phyloP scores from a whole-genome alignment of 2,888 invertebrate species.

The Phaonia tiefii region DNA sequence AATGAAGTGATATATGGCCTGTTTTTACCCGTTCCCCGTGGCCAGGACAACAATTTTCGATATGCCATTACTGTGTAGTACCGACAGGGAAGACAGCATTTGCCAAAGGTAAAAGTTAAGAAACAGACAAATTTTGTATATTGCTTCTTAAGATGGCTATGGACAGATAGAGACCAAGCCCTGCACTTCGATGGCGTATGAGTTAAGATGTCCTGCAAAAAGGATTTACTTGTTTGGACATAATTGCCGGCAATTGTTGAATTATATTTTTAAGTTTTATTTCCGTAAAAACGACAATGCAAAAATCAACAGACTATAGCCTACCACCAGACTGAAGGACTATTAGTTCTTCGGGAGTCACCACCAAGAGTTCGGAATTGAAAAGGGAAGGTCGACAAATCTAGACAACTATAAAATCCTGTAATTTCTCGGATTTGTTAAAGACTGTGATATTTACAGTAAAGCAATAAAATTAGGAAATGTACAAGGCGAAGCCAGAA shows the following conservation, averaged over 20 bases:
- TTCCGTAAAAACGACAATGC: neutral
- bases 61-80: too few relatives aligned
- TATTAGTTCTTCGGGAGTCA: conserved; percentile 4
- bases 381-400: too few relatives aligned
- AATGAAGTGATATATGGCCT: conserved; percentile 63
- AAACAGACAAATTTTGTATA: too few relatives aligned
- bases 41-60: neutral
- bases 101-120: too few relatives aligned
- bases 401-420: conserved; percentile 6
- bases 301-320: conserved; percentile 38
- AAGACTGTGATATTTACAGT: neutral
- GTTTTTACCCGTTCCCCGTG: conserved; percentile 29
- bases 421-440: neutral
- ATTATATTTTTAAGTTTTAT: conserved; percentile 24
- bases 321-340: conserved; percentile 18
- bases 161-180: too few relatives aligned
- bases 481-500: neutral
- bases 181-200: neutral
- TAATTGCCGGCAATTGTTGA: conserved; percentile 59
- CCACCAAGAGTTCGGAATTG: conserved; percentile 7
- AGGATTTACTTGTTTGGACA: conserved; percentile 62
- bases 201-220: conserved; percentile 36
- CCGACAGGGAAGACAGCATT: too few relatives aligned
- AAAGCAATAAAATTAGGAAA: neutral
- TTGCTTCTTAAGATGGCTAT: too few relatives aligned